Percentiles rank a stretch among this genome's conserved stretches.
These are phyloP conservation scores for Mimas tiliae DNA, from an alignment of 2,888 invertebrate genomes.

Conservation along the genomic window DNA sequence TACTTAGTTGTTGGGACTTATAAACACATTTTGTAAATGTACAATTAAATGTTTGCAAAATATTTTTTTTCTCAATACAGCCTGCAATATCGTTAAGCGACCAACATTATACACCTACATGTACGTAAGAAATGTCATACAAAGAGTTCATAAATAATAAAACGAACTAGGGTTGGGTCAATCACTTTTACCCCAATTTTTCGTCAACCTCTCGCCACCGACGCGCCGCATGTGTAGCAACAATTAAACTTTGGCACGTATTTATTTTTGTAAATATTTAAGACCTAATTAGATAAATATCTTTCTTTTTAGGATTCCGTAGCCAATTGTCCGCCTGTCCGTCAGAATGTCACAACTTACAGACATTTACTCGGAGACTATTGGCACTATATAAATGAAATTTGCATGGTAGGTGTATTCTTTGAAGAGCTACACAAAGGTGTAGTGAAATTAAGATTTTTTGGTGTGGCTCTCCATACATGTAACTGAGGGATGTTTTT, in stretches of 20 bases:
- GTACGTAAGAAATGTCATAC: constrained; percentile 4
- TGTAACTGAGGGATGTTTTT: no score
- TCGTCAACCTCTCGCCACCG: not conserved
- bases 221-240: constrained; percentile 4
- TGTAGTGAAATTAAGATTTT: no score
- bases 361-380: no score
- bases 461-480: no score
- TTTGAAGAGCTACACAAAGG: no score
- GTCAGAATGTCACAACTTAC: no score
- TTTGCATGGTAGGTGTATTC: no score
- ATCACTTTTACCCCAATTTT: constrained; percentile 19
- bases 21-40: not conserved
- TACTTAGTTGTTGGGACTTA: not conserved
- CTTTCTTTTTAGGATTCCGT: no score
- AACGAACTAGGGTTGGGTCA: constrained; percentile 14
- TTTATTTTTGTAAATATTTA: not conserved
- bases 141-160: constrained; percentile 13
- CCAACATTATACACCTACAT: not conserved
- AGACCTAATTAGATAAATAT: constrained; percentile 12
- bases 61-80: not conserved
- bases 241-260: not conserved
- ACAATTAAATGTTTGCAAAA: constrained; percentile 7
- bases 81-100: constrained; percentile 23
- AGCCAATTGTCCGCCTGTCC: no score
- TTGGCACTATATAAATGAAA: no score